These are phyloP conservation scores for Palythoa heliodiscus DNA, from an alignment of 92 coral and sea anemone genomes.

Conservation along the genomic window DNA sequence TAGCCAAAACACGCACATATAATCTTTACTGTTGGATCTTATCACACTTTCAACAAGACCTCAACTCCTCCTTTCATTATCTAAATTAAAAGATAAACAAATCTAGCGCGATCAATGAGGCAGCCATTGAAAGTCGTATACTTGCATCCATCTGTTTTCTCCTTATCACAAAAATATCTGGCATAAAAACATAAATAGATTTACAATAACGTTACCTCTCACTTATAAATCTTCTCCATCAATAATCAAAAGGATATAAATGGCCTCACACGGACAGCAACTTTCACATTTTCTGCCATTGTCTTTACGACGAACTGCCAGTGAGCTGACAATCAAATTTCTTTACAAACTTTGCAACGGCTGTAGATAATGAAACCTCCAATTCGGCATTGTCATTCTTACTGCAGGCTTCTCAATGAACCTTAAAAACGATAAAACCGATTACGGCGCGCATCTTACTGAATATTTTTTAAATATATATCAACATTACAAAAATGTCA, in stretches of 20 bases:
- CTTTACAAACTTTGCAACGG: not conserved
- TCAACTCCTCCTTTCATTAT: too few relatives aligned
- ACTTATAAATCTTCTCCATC: not conserved
- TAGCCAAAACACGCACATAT: too few relatives aligned
- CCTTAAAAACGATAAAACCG: not conserved
- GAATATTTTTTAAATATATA: not conserved
- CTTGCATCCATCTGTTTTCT: too few relatives aligned
- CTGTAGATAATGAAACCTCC: not conserved
- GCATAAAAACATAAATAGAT: not conserved
- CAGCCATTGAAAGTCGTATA: too few relatives aligned
- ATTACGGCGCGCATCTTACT: not conserved
- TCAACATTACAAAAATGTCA: too few relatives aligned
- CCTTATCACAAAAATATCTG: too few relatives aligned
- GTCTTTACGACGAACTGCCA: not conserved
- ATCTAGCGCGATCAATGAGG: too few relatives aligned
- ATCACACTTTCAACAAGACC: too few relatives aligned
- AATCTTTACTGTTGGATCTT: too few relatives aligned
- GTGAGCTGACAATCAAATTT: not conserved
- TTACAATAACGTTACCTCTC: not conserved
- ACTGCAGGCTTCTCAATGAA: not conserved
- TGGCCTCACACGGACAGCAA: slow-evolving; percentile 94
- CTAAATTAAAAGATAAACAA: too few relatives aligned
- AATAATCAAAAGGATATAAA: slow-evolving; percentile 85
- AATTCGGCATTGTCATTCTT: not conserved
- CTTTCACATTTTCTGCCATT: slow-evolving; percentile 94